A percentile compares a stretch with the other conserved stretches of the same genome.
These are phyloP conservation scores for Ursus arctos DNA, from an alignment of 2,113 vertebrate genomes.

Conservation along the genomic window DNA sequence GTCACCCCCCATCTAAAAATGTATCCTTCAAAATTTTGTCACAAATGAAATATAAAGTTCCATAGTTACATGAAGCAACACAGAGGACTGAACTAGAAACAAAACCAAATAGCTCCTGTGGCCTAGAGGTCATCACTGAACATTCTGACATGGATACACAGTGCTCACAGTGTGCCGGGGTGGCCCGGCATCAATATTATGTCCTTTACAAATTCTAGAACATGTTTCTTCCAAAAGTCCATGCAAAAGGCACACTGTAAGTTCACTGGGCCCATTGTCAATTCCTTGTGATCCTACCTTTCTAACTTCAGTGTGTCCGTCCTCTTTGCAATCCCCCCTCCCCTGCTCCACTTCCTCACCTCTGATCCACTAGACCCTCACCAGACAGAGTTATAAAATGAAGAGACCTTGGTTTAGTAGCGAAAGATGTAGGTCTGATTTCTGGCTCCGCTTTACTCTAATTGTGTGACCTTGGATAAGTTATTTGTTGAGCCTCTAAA, in stretches of 20 bases:
- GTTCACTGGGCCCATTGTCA: background rate
- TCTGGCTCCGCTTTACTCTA: background rate
- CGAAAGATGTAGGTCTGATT: background rate
- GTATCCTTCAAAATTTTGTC: constrained; percentile 3
- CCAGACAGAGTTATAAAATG: background rate
- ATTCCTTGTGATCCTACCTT: background rate
- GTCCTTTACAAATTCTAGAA: background rate
- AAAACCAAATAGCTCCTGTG: background rate
- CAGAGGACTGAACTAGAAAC: background rate
- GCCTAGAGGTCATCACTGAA: background rate
- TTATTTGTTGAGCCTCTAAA: background rate
- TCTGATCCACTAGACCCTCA: background rate
- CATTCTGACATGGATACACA: background rate
- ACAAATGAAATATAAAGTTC: background rate
- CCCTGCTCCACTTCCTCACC: background rate
- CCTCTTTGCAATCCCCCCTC: background rate
- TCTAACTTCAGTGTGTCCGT: background rate
- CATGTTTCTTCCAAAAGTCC: background rate
- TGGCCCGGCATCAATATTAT: too few species aligned
- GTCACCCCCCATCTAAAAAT: background rate
- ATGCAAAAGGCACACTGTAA: background rate
- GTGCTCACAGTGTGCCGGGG: background rate
- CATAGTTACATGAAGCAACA: background rate
- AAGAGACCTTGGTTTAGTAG: background rate
- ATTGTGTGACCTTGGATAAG: background rate